Percentiles rank a stretch among this genome's conserved stretches.
Conservation (phyloP, 2,888 invertebrate species). For the Tridacna gigas region DNA sequence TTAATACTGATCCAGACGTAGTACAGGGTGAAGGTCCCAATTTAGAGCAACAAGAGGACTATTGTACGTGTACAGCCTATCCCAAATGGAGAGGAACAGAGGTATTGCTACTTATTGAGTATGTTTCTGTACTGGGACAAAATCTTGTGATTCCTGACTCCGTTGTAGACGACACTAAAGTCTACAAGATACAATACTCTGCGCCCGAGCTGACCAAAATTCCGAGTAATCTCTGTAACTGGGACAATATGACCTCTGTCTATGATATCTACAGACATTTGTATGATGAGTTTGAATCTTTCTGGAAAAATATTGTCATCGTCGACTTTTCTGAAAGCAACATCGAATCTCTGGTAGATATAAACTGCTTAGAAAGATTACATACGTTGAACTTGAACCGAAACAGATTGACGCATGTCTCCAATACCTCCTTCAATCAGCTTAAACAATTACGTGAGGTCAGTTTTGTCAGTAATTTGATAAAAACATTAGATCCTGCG, state of each 20-base stretch:
- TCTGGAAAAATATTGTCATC: conserved; percentile 19
- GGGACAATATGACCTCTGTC: conserved; percentile 25
- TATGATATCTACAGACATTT: background rate
- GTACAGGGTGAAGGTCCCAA: background rate
- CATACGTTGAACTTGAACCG: conserved; percentile 14
- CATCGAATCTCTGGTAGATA: conserved; percentile 19
- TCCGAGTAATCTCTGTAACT: conserved; percentile 45
- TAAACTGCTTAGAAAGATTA: conserved; percentile 39
- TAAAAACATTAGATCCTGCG: conserved; percentile 16
- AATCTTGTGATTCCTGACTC: conserved; percentile 15
- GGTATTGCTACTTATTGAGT: conserved; percentile 32
- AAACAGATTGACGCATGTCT: conserved; percentile 24
- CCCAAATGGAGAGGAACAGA: conserved; percentile 23
- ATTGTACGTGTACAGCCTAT: conserved; percentile 29
- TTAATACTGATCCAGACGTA: background rate
- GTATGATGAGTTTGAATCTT: conserved; percentile 15
- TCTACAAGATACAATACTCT: conserved; percentile 24
- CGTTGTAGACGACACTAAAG: background rate
- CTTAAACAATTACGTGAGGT: conserved; percentile 21
- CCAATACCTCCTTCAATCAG: conserved; percentile 33
- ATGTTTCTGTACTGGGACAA: conserved; percentile 31
- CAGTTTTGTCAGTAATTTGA: conserved; percentile 13
- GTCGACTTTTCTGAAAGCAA: conserved; percentile 30
- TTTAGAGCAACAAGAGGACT: conserved; percentile 6
- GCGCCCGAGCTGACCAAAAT: conserved; percentile 31